A percentile compares a stretch with the other conserved stretches of the same genome.
phyloP scores from a whole-genome alignment of 2,888 invertebrate species.

The Hypomecis punctinalis region DNA sequence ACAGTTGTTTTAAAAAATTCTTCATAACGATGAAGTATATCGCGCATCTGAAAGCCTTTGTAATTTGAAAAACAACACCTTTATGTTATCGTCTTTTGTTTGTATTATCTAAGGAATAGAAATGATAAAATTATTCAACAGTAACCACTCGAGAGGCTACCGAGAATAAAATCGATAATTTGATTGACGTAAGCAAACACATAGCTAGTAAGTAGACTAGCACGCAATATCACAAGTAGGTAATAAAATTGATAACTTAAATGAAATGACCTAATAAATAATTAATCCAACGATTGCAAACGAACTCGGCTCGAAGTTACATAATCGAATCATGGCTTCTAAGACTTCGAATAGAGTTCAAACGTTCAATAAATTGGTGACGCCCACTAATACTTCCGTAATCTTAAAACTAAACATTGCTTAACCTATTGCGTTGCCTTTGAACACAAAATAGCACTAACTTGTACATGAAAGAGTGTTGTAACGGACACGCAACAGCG shows the following conservation, averaged over 20 bases:
- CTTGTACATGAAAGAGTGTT: slow-evolving; percentile 31
- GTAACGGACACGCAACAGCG: slow-evolving; percentile 40
- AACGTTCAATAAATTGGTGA: slow-evolving; percentile 25
- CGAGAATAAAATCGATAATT: no score
- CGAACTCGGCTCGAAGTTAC: slow-evolving; percentile 17
- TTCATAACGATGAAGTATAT: no score
- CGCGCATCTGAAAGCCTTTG: no score
- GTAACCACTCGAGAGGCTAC: no score
- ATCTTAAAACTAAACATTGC: slow-evolving; percentile 41
- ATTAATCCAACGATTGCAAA: slow-evolving; percentile 19
- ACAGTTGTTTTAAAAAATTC: no score
- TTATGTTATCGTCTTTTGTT: no score
- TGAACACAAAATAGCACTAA: slow-evolving; percentile 38
- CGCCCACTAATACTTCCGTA: slow-evolving; percentile 40
- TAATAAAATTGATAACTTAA: neutral
- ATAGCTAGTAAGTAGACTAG: no score
- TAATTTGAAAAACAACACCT: no score
- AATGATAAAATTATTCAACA: no score
- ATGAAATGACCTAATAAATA: neutral
- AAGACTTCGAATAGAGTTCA: slow-evolving; percentile 21
- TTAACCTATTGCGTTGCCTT: slow-evolving; percentile 37
- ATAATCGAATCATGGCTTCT: neutral
- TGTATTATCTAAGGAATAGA: no score
- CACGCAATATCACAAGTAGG: neutral
- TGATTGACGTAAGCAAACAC: no score